Base-by-base conservation (phyloP, 2,113 vertebrate genomes). In the Cryptoleucopteryx plumbea region DNA sequence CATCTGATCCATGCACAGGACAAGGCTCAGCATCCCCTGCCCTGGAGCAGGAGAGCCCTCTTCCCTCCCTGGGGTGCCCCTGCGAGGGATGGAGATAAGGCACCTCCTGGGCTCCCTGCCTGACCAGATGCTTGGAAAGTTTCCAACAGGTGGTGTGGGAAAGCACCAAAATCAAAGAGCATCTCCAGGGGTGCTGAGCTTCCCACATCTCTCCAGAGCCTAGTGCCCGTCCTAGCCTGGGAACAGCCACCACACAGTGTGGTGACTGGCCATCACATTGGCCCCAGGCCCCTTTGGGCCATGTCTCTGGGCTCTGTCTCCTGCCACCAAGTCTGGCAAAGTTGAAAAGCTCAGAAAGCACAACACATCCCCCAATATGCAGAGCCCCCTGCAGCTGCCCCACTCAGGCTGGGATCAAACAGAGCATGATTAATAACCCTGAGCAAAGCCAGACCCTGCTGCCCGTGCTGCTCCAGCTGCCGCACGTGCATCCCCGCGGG, bases 371-470 rank as follows among this genome's bases (percentile, higher is more conserved):
- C 72, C 58, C 0, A 0, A 7, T 31, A 47, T 0, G 1, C 48
- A 52, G 55, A 82, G 59, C 40, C 14, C 74, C 66, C 87, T 59
- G 68, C 80, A 95, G 79, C 72, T 5, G 5, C 53, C 59, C 62
- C 1, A 0, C 63, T 88, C 17, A 25, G 62, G 13, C 71, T 75
- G 77, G 84, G 87, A 97, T 96, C 95, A 97, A 96, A 94, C 72
- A 78, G 84, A 93, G 63, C n/a, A 56, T 0, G 0, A 78, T 79
- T 91, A 94, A 81, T 66, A 67, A 63, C 6, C 2, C 45, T 95
- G 97, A 97, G 88, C 68, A 96, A 97, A 96, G 86, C 97, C 97
- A 96, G 97, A 93, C 36, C 50, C 68, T 23, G 32, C 68, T 71
- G 88, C 61, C 56, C 7, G 8, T 32, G 88, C 55, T 71, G 71